A percentile compares a stretch with the other conserved stretches of the same genome.
Evolutionary conservation across 1,140 invertebrate genomes (phyloP).

Genomic region (Trichogramma pretiosum): DNA sequence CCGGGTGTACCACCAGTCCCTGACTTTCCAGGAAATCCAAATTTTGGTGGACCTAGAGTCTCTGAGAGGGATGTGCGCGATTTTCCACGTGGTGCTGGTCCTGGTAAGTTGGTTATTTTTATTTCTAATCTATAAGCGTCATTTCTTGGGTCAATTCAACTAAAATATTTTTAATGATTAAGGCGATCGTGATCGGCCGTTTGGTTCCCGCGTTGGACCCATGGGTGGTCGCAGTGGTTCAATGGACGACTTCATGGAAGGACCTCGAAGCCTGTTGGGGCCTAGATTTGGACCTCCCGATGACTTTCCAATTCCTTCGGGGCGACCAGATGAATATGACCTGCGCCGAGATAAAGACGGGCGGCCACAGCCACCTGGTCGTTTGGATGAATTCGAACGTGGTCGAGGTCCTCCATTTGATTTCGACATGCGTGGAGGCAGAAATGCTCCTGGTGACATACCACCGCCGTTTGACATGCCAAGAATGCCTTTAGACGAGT

Average conservation of each 20-base stretch:
- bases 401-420: slow-evolving; percentile 34
- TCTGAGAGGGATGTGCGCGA: slow-evolving; percentile 28
- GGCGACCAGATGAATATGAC: slow-evolving; percentile 28
- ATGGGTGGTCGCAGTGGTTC: slow-evolving; percentile 23
- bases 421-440: slow-evolving; percentile 38
- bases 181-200: slow-evolving; percentile 6
- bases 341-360: slow-evolving; percentile 29
- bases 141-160: no score
- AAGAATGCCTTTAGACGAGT: slow-evolving; percentile 30
- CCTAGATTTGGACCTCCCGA: slow-evolving; percentile 24
- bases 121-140: no score
- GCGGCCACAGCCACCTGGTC: slow-evolving; percentile 29
- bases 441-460: slow-evolving; percentile 24
- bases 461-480: slow-evolving; percentile 20
- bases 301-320: slow-evolving; percentile 32
- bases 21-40: slow-evolving; percentile 30
- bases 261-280: slow-evolving; percentile 24
- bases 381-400: slow-evolving; percentile 37
- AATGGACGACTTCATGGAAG: slow-evolving; percentile 25
- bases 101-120: no score
- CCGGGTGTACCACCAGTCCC: slow-evolving; percentile 27
- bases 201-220: background rate
- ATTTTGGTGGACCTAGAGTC: slow-evolving; percentile 24
- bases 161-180: slow-evolving; percentile 3
- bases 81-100: slow-evolving; percentile 26